Conservation (phyloP, 2,888 invertebrate genomes). For the Phymatocera aterrima region DNA sequence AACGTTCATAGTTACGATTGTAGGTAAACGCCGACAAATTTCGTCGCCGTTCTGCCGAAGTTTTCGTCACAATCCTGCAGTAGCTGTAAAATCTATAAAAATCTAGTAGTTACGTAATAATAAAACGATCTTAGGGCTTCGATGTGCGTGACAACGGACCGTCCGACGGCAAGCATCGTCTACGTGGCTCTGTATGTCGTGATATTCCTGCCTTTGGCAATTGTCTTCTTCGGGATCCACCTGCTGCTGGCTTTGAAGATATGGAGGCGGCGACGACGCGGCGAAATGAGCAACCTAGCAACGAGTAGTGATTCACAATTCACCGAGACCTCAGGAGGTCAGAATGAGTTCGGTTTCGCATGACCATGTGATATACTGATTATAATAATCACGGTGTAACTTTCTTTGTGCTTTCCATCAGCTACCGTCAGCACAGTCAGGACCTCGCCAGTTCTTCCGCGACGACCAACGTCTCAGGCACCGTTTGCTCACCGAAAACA, state of each 20-base stretch:
- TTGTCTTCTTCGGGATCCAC: slow-evolving; percentile 59
- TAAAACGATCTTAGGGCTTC: slow-evolving; percentile 50
- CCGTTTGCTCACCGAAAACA: slow-evolving; percentile 73
- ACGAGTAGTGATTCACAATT: slow-evolving; percentile 54
- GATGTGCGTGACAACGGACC: slow-evolving; percentile 55
- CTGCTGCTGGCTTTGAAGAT: slow-evolving; percentile 60
- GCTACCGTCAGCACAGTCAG: slow-evolving; percentile 54
- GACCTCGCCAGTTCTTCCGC: slow-evolving; percentile 23
- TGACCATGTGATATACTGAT: too few species aligned
- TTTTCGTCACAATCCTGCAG: too few species aligned
- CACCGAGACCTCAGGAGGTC: slow-evolving; percentile 53
- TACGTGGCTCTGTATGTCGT: slow-evolving; percentile 58
- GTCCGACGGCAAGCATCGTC: slow-evolving; percentile 52
- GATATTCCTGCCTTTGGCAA: slow-evolving; percentile 61
- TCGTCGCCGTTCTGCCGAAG: too few species aligned
- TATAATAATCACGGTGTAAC: too few species aligned
- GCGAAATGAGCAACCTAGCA: slow-evolving; percentile 51
- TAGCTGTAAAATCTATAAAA: too few species aligned
- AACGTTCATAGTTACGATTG: too few species aligned
- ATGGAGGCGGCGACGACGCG: slow-evolving; percentile 55
- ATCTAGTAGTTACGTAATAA: background rate
- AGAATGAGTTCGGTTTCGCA: too few species aligned
- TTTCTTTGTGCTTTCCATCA: too few species aligned
- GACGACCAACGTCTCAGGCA: slow-evolving; percentile 47
- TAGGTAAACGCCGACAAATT: too few species aligned